Evolutionary conservation across 2,113 vertebrate genomes (phyloP).

Genomic region (Apteryx mantelli): DNA sequence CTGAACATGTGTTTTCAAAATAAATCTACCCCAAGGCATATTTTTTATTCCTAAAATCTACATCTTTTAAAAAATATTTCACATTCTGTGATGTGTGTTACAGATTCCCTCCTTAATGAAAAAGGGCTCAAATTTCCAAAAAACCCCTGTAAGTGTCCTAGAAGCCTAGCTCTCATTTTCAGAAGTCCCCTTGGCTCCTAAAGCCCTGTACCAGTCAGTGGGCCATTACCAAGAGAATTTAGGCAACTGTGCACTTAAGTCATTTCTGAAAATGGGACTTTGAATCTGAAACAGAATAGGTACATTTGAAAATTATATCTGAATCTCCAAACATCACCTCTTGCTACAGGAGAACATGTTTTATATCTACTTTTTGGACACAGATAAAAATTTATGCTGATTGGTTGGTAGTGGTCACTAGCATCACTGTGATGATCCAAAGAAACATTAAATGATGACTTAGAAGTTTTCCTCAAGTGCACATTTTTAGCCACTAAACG

Average conservation of each 20-base stretch:
- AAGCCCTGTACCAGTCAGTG: background rate
- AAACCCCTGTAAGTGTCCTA: background rate
- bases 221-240: background rate
- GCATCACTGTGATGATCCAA: background rate
- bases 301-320: background rate
- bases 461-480: conserved; percentile 33
- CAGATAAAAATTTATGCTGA: background rate
- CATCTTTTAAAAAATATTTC: background rate
- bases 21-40: background rate
- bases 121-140: background rate
- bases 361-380: background rate
- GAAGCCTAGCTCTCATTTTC: background rate
- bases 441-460: background rate
- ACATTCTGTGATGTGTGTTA: background rate
- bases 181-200: background rate
- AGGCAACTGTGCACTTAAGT: background rate
- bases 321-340: background rate
- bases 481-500: conserved; percentile 59
- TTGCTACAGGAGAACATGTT: background rate
- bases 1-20: background rate
- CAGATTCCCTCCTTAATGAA: background rate
- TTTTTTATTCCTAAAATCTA: background rate
- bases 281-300: background rate
- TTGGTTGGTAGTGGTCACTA: background rate
- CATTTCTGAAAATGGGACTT: background rate